phyloP scores from a whole-genome alignment of 2,888 invertebrate species.

The Perizoma flavofasciatum region DNA sequence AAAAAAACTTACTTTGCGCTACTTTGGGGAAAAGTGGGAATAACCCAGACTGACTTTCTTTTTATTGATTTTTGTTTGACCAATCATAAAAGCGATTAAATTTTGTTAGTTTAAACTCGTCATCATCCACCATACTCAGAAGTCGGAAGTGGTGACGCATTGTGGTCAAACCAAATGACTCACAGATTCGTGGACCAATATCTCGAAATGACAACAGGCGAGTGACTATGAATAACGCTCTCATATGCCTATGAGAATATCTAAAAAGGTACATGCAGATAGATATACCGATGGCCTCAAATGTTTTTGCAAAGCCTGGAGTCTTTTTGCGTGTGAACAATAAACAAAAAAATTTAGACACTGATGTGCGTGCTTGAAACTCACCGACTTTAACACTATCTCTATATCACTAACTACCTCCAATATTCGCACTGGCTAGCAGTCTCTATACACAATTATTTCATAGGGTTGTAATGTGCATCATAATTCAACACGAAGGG shows the following conservation, averaged over 20 bases:
- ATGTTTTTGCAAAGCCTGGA: background rate
- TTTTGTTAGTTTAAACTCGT: slow-evolving; percentile 19
- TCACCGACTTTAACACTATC: no score
- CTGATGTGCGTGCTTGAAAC: no score
- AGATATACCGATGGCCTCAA: background rate
- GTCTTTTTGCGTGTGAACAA: background rate
- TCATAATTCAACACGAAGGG: slow-evolving; percentile 26
- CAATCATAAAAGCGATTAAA: slow-evolving; percentile 29
- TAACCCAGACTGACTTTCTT: background rate
- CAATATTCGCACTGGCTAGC: slow-evolving; percentile 15
- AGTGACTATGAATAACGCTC: slow-evolving; percentile 30
- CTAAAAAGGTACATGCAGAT: slow-evolving; percentile 1
- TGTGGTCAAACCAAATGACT: slow-evolving; percentile 52
- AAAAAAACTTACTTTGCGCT: no score
- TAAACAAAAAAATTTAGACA: no score
- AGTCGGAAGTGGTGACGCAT: slow-evolving; percentile 45
- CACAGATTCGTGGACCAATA: slow-evolving; percentile 40
- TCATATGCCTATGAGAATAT: slow-evolving; percentile 23
- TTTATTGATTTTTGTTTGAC: slow-evolving; percentile 5
- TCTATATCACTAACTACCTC: background rate
- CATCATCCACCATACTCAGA: slow-evolving; percentile 43
- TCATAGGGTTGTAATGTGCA: slow-evolving; percentile 24
- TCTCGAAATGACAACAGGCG: slow-evolving; percentile 22
- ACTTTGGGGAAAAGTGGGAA: background rate
- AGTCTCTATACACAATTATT: slow-evolving; percentile 13